Evolutionary conservation across 1,140 invertebrate species (phyloP), one percentile per base, ranked within the genome.

Genomic region (Achroia grisella): DNA sequence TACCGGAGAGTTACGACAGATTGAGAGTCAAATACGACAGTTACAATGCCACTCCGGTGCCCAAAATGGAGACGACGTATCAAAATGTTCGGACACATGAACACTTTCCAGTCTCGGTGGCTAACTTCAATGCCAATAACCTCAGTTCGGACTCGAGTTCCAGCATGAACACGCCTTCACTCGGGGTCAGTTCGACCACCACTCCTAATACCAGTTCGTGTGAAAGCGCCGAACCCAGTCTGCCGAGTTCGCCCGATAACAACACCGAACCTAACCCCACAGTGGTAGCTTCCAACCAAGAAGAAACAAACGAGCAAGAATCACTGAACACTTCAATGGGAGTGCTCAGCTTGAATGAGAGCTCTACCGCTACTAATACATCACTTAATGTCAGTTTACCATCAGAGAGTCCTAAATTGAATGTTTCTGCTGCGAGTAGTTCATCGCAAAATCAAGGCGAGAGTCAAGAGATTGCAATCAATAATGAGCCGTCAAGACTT

Each of bases 101-200:
- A 47, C 70, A 69, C 13, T 68, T 70, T 13, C 70, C 71, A 0
- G 63, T 64, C 0, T 53, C 65, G 0, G 56, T 62, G 0, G 58
- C 64, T 0, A 71, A 62, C 48, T 78, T 75, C 32, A 71, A 72
- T 41, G 41, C 63, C 2, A 82, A 74, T 40, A 75, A 66, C 37
- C 44, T 63, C 29, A 79, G 75, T 14, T 84, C 82, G 0, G 82
- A 86, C 41, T 86, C 85, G 0, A 86, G 83, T 45, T 86, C 83
- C 0, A 82, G 80, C 49, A 73, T 76, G 48, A 83, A 81, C 35
- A 86, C 82, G 4, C 69, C 78, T 0, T 81, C 80, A 0, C 63
- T 71, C 12, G 77, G 71, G 5, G 71, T 70, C 32, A 85, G 79
- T 51, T 81, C 74, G 0, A 77, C 81, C 0, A 78, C 78, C 0